phyloP scores from a whole-genome alignment of 2,888 invertebrate species.

The Idaea straminata region DNA sequence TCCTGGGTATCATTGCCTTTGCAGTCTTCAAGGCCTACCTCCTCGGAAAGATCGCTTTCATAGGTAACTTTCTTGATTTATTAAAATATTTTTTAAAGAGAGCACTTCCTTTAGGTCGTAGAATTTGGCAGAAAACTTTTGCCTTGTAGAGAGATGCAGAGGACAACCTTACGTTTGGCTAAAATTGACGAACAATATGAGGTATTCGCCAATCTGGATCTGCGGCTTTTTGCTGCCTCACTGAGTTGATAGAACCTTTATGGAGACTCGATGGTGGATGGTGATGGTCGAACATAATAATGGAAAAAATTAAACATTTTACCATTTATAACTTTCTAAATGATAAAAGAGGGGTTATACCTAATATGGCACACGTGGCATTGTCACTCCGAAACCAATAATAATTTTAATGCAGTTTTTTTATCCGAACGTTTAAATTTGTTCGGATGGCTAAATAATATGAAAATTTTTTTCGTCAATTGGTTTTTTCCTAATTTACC shows the following conservation, averaged over 20 bases:
- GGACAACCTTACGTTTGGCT: too few species aligned
- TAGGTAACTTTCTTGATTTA: constrained; percentile 38
- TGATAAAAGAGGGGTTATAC: background rate
- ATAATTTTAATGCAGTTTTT: too few species aligned
- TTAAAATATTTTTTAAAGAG: background rate
- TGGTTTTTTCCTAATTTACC: background rate
- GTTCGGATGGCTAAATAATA: too few species aligned
- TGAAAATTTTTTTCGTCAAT: background rate
- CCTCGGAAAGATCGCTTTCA: constrained; percentile 90
- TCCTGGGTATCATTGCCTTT: constrained; percentile 86
- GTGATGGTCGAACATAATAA: too few species aligned
- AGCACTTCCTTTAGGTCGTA: background rate
- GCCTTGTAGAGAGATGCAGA: background rate
- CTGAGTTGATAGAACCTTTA: too few species aligned
- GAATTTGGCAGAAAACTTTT: background rate
- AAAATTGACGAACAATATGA: background rate
- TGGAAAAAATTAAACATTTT: too few species aligned
- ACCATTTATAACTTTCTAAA: background rate
- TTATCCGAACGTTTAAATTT: too few species aligned
- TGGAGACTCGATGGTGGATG: too few species aligned
- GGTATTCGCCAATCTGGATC: background rate
- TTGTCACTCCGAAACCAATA: too few species aligned
- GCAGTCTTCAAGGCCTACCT: constrained; percentile 91
- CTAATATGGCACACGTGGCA: background rate
- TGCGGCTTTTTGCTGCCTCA: background rate